Percentiles rank a stretch among this genome's conserved stretches.
Evolutionary conservation across 2,113 vertebrate species (phyloP).

Genomic region (Vicugna pacos): DNA sequence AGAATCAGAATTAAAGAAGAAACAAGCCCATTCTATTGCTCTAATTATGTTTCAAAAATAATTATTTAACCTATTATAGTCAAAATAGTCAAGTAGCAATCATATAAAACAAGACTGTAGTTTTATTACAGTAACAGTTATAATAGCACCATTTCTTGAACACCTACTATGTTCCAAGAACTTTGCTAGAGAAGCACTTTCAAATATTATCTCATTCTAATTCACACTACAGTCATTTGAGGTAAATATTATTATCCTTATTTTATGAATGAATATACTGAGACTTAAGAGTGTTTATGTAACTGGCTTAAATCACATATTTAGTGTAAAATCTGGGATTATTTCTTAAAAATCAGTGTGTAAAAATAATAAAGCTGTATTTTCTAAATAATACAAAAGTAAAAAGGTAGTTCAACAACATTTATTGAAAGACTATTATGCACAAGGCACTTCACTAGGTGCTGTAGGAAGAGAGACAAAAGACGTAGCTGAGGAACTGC

Average conservation of each 20-base stretch:
- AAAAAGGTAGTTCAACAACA: not conserved
- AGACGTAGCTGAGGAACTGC: not conserved
- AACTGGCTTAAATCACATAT: not conserved
- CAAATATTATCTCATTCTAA: not conserved
- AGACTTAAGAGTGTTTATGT: not conserved
- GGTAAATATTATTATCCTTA: not conserved
- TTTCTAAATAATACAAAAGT: not conserved
- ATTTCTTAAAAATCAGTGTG: not conserved
- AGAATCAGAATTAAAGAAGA: conserved; percentile 23
- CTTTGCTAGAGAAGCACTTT: not conserved
- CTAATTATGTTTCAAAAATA: conserved; percentile 46
- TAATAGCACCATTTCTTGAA: not conserved
- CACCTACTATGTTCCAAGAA: not conserved
- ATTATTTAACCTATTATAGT: not conserved
- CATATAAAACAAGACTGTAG: not conserved
- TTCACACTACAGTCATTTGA: not conserved
- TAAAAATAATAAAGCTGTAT: conserved; percentile 17
- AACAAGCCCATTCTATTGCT: not conserved
- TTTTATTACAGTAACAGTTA: not conserved
- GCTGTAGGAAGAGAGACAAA: not conserved
- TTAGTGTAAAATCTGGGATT: not conserved
- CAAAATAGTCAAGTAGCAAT: not conserved
- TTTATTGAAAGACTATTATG: not conserved
- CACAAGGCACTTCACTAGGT: not conserved
- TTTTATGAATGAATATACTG: not conserved